Conservation (phyloP, 1,140 invertebrate species). For the Drosophila arawakana region DNA sequence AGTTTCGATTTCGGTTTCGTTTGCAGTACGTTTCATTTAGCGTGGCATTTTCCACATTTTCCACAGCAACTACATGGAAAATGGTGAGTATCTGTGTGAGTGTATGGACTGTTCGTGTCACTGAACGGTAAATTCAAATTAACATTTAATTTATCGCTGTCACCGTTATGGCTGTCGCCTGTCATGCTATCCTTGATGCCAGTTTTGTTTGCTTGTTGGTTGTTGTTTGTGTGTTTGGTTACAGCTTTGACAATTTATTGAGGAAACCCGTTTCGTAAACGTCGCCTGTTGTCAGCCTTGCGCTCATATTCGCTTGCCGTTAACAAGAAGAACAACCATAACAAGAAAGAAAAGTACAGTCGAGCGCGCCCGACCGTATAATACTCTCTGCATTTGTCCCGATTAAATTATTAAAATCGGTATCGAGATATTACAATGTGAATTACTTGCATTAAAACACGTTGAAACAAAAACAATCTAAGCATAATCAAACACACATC, state of each 20-base stretch:
- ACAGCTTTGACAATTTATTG: constrained; percentile 66
- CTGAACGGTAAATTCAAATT: constrained; percentile 83
- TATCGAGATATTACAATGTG: too few species aligned
- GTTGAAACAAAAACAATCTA: too few species aligned
- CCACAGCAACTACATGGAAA: constrained; percentile 34
- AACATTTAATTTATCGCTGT: constrained; percentile 83
- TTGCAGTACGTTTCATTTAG: constrained; percentile 62
- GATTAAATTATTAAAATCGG: too few species aligned
- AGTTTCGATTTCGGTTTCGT: constrained; percentile 57
- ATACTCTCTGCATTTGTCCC: too few species aligned
- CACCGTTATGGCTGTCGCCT: constrained; percentile 82
- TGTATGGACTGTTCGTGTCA: constrained; percentile 69
- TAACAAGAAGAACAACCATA: neutral
- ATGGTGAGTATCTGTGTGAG: constrained; percentile 34
- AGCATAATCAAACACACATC: too few species aligned
- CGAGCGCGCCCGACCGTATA: too few species aligned
- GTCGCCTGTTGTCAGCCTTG: constrained; percentile 46
- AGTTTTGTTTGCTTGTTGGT: constrained; percentile 27
- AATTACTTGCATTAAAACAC: too few species aligned
- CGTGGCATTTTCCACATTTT: constrained; percentile 68
- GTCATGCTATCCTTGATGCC: constrained; percentile 51
- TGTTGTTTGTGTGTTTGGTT: constrained; percentile 9
- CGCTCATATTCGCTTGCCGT: constrained; percentile 56
- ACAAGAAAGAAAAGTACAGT: too few species aligned
- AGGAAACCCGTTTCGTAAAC: constrained; percentile 60